Base-by-base conservation (phyloP, 2,888 invertebrate species). In the Dyspetes luteomarginatus region DNA sequence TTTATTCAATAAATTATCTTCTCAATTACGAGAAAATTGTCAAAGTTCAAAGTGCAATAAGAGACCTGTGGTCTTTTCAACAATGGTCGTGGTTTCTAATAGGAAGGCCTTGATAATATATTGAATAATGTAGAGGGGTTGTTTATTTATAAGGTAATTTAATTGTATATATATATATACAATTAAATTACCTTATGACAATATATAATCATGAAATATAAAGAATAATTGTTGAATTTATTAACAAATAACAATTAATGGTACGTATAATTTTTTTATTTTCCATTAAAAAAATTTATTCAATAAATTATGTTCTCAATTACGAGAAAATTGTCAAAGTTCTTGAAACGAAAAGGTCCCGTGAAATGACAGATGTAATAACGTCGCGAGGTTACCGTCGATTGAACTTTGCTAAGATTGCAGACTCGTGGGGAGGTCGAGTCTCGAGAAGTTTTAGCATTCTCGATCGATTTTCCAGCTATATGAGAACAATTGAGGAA, bases 41-140 rank as follows among this genome's bases (percentile, higher is more conserved):
- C 67, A 30, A 78, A 78, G 78, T 81, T 81, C 81, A n/a, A n/a
- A n/a, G n/a, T 69, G 56, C 55, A 45, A 56, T 50, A 58, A 69
- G 69, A 30, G 50, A 55, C 36, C 22, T 19, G 56, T 19, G 69
- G 73, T 77, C 64, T 69, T 65, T 9, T 50, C 64, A 65, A 77
- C 60, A 60, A 74, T 71, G 22, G 36, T 41, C 65, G 65, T 43
- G 77, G 65, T 69, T 81, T 77, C 72, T 36, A 55, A 56, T 19
- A 26, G 45, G 43, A 30, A 30, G 26, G 28, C 41, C 24, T 24
- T 15, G 69, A 71, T 71, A 71, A 71, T 56, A 30, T 22, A 26
- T 22, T 22, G 30, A 48, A n/a, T 22, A 12, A 58, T 45, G 58
- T 17, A n/a, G n/a, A n/a, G n/a, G n/a, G n/a, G n/a, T n/a, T n/a